phyloP scores from a whole-genome alignment of 2,888 invertebrate species.

The Chymomyza caudatula region DNA sequence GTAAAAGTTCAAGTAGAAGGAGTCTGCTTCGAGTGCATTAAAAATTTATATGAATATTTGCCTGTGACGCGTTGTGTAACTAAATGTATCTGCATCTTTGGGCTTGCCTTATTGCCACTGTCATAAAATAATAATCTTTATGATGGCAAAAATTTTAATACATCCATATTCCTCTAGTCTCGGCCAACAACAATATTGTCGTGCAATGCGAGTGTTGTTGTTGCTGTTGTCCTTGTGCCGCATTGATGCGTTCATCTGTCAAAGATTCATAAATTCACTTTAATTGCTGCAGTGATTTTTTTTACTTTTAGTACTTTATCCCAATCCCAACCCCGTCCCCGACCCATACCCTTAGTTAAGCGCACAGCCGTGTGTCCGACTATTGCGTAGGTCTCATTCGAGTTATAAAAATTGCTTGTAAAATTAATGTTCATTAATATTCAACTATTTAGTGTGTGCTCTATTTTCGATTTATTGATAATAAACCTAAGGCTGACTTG shows the following conservation, averaged over 20 bases:
- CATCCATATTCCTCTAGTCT: conserved; percentile 7
- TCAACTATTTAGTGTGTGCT: conserved; percentile 57
- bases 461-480: neutral
- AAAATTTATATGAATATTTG: conserved; percentile 75
- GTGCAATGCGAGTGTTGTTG: neutral
- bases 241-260: conserved; percentile 51
- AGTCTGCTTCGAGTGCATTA: conserved; percentile 55
- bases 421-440: conserved; percentile 65
- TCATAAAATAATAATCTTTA: conserved; percentile 76
- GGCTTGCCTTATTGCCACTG: conserved; percentile 25
- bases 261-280: conserved; percentile 68
- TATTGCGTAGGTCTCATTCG: conserved; percentile 10
- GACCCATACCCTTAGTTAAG: conserved; percentile 14
- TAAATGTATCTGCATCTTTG: neutral
- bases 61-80: conserved; percentile 60
- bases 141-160: conserved; percentile 65
- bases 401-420: conserved; percentile 63
- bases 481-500: neutral
- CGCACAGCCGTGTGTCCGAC: conserved; percentile 42
- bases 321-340: conserved; percentile 11
- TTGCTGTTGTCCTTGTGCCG: conserved; percentile 18
- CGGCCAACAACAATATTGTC: conserved; percentile 54
- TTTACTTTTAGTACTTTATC: conserved; percentile 38
- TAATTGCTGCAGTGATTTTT: conserved; percentile 72
- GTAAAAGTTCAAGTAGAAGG: conserved; percentile 12